Evolutionary conservation across 2,797 vertebrate genomes (phyloP).

Genomic region (Setipinna tenuifilis): DNA sequence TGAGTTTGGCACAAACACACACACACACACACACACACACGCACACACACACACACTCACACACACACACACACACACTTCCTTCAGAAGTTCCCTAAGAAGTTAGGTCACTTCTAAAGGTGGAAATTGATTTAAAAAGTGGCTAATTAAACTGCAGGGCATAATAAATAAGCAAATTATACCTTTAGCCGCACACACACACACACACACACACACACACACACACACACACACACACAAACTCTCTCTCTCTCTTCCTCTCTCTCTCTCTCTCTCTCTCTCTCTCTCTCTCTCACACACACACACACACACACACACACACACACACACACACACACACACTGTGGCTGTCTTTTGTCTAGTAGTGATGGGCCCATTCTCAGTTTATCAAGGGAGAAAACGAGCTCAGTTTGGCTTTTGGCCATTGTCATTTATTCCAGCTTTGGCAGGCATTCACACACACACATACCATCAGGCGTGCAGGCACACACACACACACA

Average conservation of each 20-base stretch:
- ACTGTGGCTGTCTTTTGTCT: background rate
- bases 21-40: too few relatives aligned
- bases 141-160: background rate
- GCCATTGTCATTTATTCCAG: conserved; percentile 14
- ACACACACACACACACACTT: background rate
- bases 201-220: conserved; percentile 5
- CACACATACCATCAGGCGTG: background rate
- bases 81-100: background rate
- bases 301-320: background rate
- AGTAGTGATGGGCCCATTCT: background rate
- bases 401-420: conserved; percentile 6
- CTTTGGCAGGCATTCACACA: conserved; percentile 11
- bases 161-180: conserved; percentile 1
- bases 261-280: background rate
- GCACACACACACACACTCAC: too few relatives aligned
- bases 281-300: background rate
- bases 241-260: background rate
- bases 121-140: conserved; percentile 14
- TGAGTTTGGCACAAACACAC: too few relatives aligned
- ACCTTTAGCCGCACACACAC: background rate
- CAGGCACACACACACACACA: background rate
- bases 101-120: background rate
- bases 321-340: background rate
- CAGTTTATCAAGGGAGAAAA: conserved; percentile 11
- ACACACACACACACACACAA: conserved; percentile 3